A percentile compares a stretch with the other conserved stretches of the same genome.
phyloP scores from a whole-genome alignment of 2,888 invertebrate genomes.

The Nomada fucata region DNA sequence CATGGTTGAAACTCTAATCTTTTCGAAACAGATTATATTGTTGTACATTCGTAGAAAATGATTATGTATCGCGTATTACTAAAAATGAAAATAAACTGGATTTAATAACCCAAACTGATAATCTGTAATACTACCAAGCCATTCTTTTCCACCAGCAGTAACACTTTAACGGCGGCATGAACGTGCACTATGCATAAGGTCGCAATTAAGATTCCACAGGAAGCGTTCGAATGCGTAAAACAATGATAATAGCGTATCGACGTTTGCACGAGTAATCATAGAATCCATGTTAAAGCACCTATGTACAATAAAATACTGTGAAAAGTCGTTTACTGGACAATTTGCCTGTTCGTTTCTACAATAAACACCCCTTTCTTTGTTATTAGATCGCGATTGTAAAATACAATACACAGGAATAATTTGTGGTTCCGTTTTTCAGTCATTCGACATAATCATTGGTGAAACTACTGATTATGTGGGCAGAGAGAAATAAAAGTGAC shows the following conservation, averaged over 20 bases:
- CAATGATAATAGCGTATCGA: background rate
- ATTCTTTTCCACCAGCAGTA: no score
- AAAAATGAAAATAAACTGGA: no score
- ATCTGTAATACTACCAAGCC: no score
- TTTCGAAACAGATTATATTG: no score
- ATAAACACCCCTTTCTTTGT: no score
- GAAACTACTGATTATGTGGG: background rate
- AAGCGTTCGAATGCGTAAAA: background rate
- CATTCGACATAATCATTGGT: background rate
- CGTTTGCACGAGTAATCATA: background rate
- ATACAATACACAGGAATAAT: background rate
- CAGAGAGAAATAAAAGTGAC: background rate
- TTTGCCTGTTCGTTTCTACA: background rate
- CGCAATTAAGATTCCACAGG: slow-evolving; percentile 10
- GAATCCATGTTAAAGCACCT: background rate
- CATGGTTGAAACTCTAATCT: no score
- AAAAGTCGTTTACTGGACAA: background rate
- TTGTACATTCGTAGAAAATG: no score
- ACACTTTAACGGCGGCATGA: background rate
- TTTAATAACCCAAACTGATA: no score
- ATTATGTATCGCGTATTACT: no score
- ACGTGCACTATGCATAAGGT: background rate
- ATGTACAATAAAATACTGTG: background rate
- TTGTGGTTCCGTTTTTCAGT: background rate
- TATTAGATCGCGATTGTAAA: no score